phyloP scores from a whole-genome alignment of 2,888 invertebrate species.

The Cheilosia soror region DNA sequence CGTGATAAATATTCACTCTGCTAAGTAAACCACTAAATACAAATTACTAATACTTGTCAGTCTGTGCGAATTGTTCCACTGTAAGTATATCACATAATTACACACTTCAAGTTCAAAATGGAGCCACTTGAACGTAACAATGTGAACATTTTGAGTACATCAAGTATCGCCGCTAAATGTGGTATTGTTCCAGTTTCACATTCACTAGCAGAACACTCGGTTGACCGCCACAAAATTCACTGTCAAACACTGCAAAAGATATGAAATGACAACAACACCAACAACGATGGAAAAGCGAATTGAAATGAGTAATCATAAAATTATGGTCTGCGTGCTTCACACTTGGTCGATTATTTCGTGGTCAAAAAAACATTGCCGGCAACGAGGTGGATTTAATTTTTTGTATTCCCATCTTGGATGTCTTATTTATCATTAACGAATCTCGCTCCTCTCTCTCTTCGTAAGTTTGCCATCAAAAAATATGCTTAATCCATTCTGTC shows the following conservation, averaged over 20 bases:
- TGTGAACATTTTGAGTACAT: conserved; percentile 19
- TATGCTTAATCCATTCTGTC: conserved; percentile 28
- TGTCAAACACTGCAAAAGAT: conserved; percentile 16
- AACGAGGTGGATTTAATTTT: neutral
- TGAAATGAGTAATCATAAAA: conserved; percentile 46
- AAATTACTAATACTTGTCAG: conserved; percentile 37
- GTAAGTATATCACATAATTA: conserved; percentile 16
- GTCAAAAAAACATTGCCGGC: conserved; percentile 1
- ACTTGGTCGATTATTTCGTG: conserved; percentile 45
- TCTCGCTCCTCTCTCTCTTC: neutral
- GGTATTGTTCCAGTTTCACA: conserved; percentile 13
- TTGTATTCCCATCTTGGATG: neutral
- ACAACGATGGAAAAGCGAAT: conserved; percentile 5
- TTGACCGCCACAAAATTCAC: conserved; percentile 7
- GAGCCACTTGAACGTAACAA: conserved; percentile 30
- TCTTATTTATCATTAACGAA: conserved; percentile 27
- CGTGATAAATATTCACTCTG: conserved; percentile 25
- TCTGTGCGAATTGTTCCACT: neutral
- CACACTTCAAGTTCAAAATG: conserved; percentile 35
- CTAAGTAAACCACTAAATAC: conserved; percentile 14
- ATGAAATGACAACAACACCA: neutral
- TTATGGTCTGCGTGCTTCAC: conserved; percentile 65
- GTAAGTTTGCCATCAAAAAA: neutral
- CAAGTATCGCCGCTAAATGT: neutral
- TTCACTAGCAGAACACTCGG: neutral